Base-by-base conservation (phyloP, 92 coral and sea anemone species). In the Scolanthus callimorphus region DNA sequence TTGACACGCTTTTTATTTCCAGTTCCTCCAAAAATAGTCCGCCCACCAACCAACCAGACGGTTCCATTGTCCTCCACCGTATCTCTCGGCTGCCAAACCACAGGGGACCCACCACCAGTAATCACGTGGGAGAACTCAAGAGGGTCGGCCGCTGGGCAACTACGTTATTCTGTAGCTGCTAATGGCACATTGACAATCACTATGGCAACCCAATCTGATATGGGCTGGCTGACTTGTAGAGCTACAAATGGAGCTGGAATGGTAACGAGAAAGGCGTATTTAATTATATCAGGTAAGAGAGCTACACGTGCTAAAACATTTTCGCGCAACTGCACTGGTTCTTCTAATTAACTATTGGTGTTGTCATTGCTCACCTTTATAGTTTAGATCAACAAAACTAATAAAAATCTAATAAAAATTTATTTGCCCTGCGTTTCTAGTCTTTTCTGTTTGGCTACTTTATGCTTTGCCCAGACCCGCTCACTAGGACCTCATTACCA, bases 51-150 rank as follows among this genome's bases (percentile, higher is more conserved):
- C 46, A 79, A 91, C 57, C 84, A 71, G 59, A 80, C 88, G 1
- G 80, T 69, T 46, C 70, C 68, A 24, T 76, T 57, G 28, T 79
- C 83, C 57, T 62, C 57, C 12, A 68, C 83, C 13, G 87, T 82
- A 12, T 21, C 37, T 2, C 63, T 88, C 59, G 44, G 71, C 0
- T 91, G 97, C 67, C 26, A 62, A 41, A 91, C 85, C 51, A 27
- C 30, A 17, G 97, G 97, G 28, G 89, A 85, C 44, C 92, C 95
- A 1, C 23, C 25, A 51, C 97, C 97, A 31, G 37, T 60, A 2
- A 63, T 88, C 81, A 88, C 73, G 49, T 91, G 97, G 97, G 74
- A 72, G 55, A 57, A 55, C 55, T 76, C 77, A 51, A 58, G 57
- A 31, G 52, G 15, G 29, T 49, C 28, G 11, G 45, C 72, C 46